Conservation (phyloP, 2,888 invertebrate species). For the Acrobasis suavella region DNA sequence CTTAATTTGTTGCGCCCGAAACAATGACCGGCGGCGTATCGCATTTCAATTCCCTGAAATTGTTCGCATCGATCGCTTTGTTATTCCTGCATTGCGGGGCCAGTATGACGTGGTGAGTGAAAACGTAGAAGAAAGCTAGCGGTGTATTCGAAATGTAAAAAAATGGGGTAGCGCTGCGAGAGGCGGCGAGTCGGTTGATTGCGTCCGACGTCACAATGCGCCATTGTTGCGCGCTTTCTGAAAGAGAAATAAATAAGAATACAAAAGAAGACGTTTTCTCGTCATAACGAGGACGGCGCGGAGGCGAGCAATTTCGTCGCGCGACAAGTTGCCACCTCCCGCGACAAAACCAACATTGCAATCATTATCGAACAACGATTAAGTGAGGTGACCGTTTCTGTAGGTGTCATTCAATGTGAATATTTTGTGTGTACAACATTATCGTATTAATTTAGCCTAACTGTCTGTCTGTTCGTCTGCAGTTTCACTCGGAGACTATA, state of each 20-base stretch:
- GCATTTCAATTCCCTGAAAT: slow-evolving; percentile 4
- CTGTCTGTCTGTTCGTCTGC: no score
- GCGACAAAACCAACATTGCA: not conserved
- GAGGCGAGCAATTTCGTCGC: slow-evolving; percentile 32
- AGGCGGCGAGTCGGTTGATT: slow-evolving; percentile 23
- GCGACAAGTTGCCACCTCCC: not conserved
- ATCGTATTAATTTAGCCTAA: no score
- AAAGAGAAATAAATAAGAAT: slow-evolving; percentile 35
- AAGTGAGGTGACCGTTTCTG: not conserved
- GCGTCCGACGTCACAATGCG: slow-evolving; percentile 40
- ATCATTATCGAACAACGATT: not conserved
- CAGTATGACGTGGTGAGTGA: not conserved
- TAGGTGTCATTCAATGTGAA: not conserved
- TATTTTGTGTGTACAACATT: no score
- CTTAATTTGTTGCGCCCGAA: slow-evolving; percentile 25
- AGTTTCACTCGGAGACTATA: no score
- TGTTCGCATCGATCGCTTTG: not conserved
- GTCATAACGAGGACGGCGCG: slow-evolving; percentile 34
- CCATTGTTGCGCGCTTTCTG: slow-evolving; percentile 35
- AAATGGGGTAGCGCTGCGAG: not conserved
- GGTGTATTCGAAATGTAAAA: not conserved
- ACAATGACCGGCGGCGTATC: slow-evolving; percentile 20
- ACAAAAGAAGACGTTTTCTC: slow-evolving; percentile 38
- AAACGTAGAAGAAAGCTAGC: not conserved
- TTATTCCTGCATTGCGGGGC: not conserved